A percentile compares a stretch with the other conserved stretches of the same genome.
Conservation (phyloP, 1,140 invertebrate species). For the Thaumetopoea pityocampa region DNA sequence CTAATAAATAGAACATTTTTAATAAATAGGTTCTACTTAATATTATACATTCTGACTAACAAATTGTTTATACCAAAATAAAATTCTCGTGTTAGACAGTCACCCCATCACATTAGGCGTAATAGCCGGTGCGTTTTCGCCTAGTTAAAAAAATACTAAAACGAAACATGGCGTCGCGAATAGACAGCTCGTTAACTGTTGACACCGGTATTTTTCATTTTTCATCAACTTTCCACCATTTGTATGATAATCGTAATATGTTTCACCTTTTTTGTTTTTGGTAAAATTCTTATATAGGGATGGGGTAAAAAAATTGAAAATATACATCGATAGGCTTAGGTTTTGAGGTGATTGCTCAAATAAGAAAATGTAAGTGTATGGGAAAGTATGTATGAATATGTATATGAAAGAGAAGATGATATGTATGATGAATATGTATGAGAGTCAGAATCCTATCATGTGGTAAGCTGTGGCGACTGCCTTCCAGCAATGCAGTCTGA, state of each 20-base stretch:
- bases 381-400: too few species aligned
- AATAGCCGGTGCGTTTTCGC: slow-evolving; percentile 35
- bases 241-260: slow-evolving; percentile 30
- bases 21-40: too few species aligned
- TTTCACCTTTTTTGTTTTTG: slow-evolving; percentile 32
- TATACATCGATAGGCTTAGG: too few species aligned
- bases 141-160: slow-evolving; percentile 30
- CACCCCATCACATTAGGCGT: slow-evolving; percentile 22
- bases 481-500: too few species aligned
- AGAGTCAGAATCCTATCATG: too few species aligned
- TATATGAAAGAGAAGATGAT: too few species aligned
- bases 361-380: too few species aligned
- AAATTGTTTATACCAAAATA: not conserved
- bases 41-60: not conserved
- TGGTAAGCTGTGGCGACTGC: too few species aligned
- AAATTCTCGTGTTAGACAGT: slow-evolving; percentile 13
- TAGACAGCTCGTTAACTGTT: slow-evolving; percentile 38
- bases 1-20: too few species aligned
- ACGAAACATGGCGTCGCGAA: slow-evolving; percentile 30
- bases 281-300: slow-evolving; percentile 8
- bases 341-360: too few species aligned
- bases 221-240: slow-evolving; percentile 30
- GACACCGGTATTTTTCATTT: slow-evolving; percentile 40
- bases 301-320: too few species aligned
- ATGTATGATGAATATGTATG: too few species aligned